These are phyloP conservation scores for Alviniconcha marisindica DNA, from an alignment of 1,140 invertebrate species.

Conservation along the genomic window DNA sequence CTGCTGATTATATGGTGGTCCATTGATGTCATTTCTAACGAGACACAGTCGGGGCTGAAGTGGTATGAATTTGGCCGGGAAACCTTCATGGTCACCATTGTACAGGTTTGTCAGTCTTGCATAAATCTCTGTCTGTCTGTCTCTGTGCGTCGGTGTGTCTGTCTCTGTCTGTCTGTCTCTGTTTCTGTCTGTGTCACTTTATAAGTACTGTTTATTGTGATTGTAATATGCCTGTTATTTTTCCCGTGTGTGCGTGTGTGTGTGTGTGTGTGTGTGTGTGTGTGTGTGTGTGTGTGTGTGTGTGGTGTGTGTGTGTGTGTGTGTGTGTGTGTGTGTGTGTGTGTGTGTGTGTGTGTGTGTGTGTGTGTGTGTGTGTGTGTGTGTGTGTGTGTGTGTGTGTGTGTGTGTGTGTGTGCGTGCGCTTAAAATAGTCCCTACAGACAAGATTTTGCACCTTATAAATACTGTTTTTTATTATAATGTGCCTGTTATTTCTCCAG, in stretches of 20 bases:
- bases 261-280: no score
- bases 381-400: no score
- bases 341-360: no score
- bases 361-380: no score
- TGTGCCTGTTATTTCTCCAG: no score
- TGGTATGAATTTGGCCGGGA: conserved; percentile 65
- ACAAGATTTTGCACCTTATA: no score
- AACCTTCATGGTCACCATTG: conserved; percentile 61
- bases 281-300: no score
- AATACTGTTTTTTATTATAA: no score
- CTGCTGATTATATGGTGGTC: conserved; percentile 68
- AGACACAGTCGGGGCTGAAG: conserved; percentile 43
- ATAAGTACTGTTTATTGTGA: not conserved
- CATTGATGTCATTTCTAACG: conserved; percentile 58
- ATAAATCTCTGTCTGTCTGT: not conserved
- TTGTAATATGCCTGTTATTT: not conserved
- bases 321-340: no score
- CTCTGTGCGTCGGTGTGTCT: not conserved
- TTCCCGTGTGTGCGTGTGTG: not conserved
- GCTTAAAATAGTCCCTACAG: no score
- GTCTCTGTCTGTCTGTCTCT: not conserved
- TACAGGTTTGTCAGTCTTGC: conserved; percentile 52
- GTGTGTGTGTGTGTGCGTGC: no score
- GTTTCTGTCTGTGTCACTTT: not conserved
- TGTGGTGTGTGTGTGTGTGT: no score